Percentiles rank a stretch among this genome's conserved stretches.
These are phyloP conservation scores for Botia kubotai DNA, from an alignment of 2,797 vertebrate species.

Conservation along the genomic window DNA sequence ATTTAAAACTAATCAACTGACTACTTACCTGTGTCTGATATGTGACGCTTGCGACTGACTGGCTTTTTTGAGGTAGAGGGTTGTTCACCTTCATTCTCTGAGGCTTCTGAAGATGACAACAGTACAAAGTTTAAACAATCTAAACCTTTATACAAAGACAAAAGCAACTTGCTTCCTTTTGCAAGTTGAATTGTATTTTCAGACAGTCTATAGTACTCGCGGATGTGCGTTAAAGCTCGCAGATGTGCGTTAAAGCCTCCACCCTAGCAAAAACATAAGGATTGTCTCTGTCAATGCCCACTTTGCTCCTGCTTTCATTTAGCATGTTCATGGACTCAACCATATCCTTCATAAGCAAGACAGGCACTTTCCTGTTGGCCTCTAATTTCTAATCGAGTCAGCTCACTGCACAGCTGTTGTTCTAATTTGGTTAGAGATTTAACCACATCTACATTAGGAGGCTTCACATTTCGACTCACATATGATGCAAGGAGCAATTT, in stretches of 20 bases:
- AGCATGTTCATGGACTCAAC: no score
- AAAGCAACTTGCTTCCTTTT: constrained; percentile 29
- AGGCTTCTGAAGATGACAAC: not conserved
- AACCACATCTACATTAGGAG: not conserved
- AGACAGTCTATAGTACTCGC: constrained; percentile 32
- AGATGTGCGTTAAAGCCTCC: not conserved
- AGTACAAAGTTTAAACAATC: not conserved
- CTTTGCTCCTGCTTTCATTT: constrained; percentile 30
- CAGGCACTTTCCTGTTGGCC: constrained; percentile 13
- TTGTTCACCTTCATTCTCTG: not conserved
- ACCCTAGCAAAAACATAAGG: constrained; percentile 43
- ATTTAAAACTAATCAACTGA: no score
- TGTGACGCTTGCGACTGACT: no score
- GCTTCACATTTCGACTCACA: not conserved
- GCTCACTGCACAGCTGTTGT: not conserved
- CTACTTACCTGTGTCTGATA: no score
- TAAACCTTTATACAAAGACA: constrained; percentile 18
- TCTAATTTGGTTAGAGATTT: constrained; percentile 35
- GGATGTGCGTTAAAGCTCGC: no score
- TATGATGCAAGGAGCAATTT: constrained; percentile 45
- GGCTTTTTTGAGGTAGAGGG: not conserved
- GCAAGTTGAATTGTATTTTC: constrained; percentile 17
- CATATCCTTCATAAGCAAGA: constrained; percentile 43
- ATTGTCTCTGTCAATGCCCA: constrained; percentile 31
- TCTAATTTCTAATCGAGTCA: constrained; percentile 9